Base-by-base conservation (phyloP, 2,113 vertebrate species). In the Aviceda subcristata region DNA sequence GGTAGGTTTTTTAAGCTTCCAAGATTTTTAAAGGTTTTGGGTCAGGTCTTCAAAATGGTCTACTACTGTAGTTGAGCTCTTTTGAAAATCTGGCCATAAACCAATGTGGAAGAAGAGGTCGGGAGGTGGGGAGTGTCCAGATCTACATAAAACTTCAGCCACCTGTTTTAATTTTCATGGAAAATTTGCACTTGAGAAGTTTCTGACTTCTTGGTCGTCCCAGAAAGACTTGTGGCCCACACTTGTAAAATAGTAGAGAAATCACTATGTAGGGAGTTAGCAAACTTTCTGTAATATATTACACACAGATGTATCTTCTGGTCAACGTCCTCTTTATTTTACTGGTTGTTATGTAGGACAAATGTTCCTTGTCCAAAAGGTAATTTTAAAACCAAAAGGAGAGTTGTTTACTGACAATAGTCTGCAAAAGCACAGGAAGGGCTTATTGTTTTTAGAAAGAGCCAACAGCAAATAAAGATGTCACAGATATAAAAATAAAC, bases 311-410 rank as follows among this genome's bases (percentile, higher is more conserved):
- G 16, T 78, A 74, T 86, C 30, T 92, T 84, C 71, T 43, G 39
- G 10, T 88, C 48, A 84, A 62, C 1, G 0, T 76, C 34, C 16
- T 84, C 45, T 64, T 79, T 86, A 77, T 45, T 72, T 91, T 91
- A 84, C 86, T 95, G 75, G 7, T 12, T 74, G 10, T 77, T 86
- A 88, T 72, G 60, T 86, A 92, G 92, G 94, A 77, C 92, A 97
- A 88, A 93, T 66, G 67, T 90, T 69, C 63, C 59, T 90, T 90
- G 71, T 88, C 32, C 36, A 67, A 56, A 93, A 84, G 34, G 60
- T 86, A 95, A 84, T 84, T 91, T 92, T 64, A 92, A 92, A 95
- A 81, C 64, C 50, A 67, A 93, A 97, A 94, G 56, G 59, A 78
- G 34, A 84, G 55, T 77, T 83, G 45, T 92, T 95, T 89, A 53